Percentiles rank a stretch among this genome's conserved stretches.
Evolutionary conservation across 2,797 vertebrate species (phyloP).

Genomic region (Furcifer pardalis): DNA sequence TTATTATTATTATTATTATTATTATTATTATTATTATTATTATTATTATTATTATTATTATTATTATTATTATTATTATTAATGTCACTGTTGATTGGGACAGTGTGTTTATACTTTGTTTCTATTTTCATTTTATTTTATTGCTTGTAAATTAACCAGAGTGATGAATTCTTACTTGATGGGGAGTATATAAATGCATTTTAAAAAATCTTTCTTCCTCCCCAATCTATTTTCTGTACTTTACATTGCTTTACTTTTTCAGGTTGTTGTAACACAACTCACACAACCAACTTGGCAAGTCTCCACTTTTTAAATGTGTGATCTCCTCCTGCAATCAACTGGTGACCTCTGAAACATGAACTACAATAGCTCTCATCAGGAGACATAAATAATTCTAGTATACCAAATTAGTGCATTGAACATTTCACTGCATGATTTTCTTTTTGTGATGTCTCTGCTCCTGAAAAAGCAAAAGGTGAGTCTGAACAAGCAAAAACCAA

Average conservation of each 20-base stretch:
- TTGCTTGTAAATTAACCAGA: too few species aligned
- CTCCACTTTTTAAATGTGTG: neutral
- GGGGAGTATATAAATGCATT: too few species aligned
- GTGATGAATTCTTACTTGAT: too few species aligned
- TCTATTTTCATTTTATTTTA: too few species aligned
- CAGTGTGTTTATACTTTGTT: too few species aligned
- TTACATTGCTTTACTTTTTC: constrained; percentile 10
- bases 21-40: too few species aligned
- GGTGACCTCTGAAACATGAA: constrained; percentile 8
- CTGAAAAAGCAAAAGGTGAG: neutral
- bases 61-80: too few species aligned
- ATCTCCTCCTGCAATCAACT: constrained; percentile 13
- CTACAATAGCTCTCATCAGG: constrained; percentile 13
- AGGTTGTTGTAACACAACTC: neutral
- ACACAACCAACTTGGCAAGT: constrained; percentile 13
- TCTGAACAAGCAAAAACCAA: neutral
- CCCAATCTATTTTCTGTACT: neutral
- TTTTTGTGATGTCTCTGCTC: neutral
- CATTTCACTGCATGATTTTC: neutral
- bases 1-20: too few species aligned
- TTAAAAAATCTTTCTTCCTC: too few species aligned
- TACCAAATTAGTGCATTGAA: neutral
- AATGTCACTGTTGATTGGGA: too few species aligned
- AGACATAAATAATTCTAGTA: neutral
- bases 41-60: too few species aligned